Percentiles rank a stretch among this genome's conserved stretches.
Evolutionary conservation across 2,113 vertebrate genomes (phyloP).

Genomic region (Prunella fulvescens): DNA sequence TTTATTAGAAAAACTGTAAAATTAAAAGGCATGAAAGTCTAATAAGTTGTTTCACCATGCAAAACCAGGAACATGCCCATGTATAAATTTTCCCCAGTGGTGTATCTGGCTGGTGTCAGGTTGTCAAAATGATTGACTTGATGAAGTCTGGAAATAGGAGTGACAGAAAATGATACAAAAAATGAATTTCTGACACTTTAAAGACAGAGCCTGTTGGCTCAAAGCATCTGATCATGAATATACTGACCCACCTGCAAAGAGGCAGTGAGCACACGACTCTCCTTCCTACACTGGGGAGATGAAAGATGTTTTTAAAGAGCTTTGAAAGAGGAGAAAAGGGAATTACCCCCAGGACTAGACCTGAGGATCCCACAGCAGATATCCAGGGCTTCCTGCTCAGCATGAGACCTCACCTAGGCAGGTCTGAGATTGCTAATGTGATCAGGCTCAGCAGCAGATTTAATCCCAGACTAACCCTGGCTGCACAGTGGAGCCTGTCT

Average conservation of each 20-base stretch:
- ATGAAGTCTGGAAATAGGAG: background rate
- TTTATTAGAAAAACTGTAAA: background rate
- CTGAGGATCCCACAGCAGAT: background rate
- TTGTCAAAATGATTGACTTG: background rate
- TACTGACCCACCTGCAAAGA: background rate
- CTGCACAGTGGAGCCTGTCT: background rate
- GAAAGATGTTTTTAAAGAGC: background rate
- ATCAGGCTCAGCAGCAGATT: background rate
- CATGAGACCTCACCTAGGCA: fast-evolving
- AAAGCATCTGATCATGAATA: background rate
- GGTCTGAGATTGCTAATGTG: fast-evolving
- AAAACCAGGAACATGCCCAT: background rate
- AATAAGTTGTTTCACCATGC: background rate
- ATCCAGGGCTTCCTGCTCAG: background rate
- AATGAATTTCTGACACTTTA: background rate
- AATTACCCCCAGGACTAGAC: background rate
- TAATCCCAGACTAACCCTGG: background rate
- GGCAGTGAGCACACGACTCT: background rate
- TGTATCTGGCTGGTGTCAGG: background rate
- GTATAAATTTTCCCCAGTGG: background rate
- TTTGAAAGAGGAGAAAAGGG: background rate
- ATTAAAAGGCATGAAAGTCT: background rate
- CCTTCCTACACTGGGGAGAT: background rate
- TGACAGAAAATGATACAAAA: background rate
- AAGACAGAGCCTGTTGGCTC: background rate